Conservation (phyloP, 2,113 vertebrate species). For the Cettia cetti region DNA sequence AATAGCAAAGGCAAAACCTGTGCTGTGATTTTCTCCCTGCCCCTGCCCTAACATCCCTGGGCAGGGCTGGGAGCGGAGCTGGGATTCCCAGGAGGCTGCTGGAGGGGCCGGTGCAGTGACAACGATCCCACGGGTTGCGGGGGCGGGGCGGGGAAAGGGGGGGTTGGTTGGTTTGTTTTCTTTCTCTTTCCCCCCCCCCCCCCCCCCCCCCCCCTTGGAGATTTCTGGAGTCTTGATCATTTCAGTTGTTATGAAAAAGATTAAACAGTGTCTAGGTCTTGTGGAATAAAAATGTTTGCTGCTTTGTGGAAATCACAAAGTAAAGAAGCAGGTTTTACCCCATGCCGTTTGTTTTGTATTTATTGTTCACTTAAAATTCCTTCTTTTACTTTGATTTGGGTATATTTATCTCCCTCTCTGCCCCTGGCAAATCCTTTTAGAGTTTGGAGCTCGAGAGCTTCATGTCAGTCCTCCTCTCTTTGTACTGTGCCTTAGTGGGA, state of each 20-base stretch:
- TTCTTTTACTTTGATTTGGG: neutral
- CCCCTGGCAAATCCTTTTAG: neutral
- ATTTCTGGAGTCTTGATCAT: neutral
- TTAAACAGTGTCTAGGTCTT: neutral
- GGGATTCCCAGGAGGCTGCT: neutral
- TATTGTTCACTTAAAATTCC: neutral
- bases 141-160: no score
- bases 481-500: neutral
- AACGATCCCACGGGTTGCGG: accelerated
- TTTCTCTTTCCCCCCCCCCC: no score
- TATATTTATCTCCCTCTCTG: neutral
- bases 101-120: neutral
- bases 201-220: neutral
- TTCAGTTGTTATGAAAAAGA: neutral
- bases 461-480: neutral
- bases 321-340: neutral
- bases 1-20: neutral
- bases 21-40: neutral
- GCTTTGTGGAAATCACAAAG: neutral
- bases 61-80: neutral
- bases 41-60: neutral
- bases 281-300: neutral
- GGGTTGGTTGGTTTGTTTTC: no score
- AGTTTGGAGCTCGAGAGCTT: neutral
- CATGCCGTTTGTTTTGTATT: accelerated